These are phyloP conservation scores for Characodon lateralis DNA, from an alignment of 2,797 vertebrate species.

Conservation along the genomic window DNA sequence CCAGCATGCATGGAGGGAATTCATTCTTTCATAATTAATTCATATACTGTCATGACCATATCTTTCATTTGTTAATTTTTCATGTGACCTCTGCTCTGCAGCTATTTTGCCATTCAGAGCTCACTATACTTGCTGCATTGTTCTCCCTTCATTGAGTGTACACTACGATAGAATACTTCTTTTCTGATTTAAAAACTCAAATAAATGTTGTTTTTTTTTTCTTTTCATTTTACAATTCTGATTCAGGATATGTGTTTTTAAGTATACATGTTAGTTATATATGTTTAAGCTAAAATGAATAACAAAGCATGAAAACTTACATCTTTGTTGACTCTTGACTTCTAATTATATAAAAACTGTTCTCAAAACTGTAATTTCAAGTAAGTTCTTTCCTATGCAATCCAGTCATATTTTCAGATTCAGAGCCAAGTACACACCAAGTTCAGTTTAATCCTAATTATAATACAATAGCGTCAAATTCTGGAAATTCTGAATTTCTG, in stretches of 20 bases:
- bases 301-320: background rate
- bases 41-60: constrained; percentile 54
- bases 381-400: too few relatives aligned
- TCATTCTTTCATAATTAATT: constrained; percentile 67
- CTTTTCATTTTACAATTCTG: background rate
- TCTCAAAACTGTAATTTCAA: too few relatives aligned
- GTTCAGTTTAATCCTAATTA: too few relatives aligned
- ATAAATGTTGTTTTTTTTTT: background rate
- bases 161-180: background rate
- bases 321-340: background rate
- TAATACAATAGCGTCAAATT: too few relatives aligned
- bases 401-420: too few relatives aligned
- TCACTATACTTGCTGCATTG: constrained; percentile 27
- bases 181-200: background rate
- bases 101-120: constrained; percentile 51
- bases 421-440: too few relatives aligned
- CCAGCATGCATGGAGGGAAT: constrained; percentile 41
- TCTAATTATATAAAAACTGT: background rate
- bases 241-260: background rate
- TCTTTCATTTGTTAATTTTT: constrained; percentile 65
- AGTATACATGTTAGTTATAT: background rate
- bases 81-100: constrained; percentile 40
- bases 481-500: too few relatives aligned
- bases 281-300: background rate
- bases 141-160: constrained; percentile 1